phyloP scores from a whole-genome alignment of 23 tunicate genomes.

The Phallusia fumigata region DNA sequence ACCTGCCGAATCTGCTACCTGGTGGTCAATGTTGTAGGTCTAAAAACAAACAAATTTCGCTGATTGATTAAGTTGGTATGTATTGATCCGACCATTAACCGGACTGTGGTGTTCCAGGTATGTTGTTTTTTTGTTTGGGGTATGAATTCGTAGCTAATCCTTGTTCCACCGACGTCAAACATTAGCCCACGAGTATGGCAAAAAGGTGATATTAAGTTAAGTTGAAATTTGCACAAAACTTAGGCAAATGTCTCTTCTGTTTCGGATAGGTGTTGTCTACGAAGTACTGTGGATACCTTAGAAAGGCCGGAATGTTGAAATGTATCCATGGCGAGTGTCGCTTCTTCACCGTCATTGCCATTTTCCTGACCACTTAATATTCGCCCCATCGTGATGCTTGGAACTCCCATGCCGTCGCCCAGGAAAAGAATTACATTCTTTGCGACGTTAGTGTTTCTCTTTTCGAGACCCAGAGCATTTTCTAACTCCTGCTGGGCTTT shows the following conservation, averaged over 20 bases:
- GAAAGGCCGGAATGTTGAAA: conserved; percentile 69
- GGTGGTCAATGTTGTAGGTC: conserved; percentile 65
- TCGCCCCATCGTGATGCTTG: conserved; percentile 84
- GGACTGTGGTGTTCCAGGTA: too few relatives aligned
- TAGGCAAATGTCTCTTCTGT: too few relatives aligned
- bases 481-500: conserved; percentile 25
- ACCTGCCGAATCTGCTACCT: conserved; percentile 70
- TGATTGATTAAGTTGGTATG: too few relatives aligned
- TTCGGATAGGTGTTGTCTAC: too few relatives aligned
- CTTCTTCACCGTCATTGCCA: conserved; percentile 62
- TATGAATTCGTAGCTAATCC: too few relatives aligned
- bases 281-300: conserved; percentile 51
- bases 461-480: conserved; percentile 26
- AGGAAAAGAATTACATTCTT: conserved; percentile 70
- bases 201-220: too few relatives aligned
- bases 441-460: conserved; percentile 59
- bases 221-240: too few relatives aligned
- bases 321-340: conserved; percentile 64
- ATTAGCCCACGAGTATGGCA: too few relatives aligned
- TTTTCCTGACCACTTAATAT: conserved; percentile 69
- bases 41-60: conserved; percentile 5
- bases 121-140: too few relatives aligned
- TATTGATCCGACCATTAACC: too few relatives aligned
- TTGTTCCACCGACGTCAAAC: too few relatives aligned
- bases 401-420: conserved; percentile 87